These are phyloP conservation scores for Sphaeramia orbicularis DNA, from an alignment of 2,797 vertebrate species.

Conservation along the genomic window DNA sequence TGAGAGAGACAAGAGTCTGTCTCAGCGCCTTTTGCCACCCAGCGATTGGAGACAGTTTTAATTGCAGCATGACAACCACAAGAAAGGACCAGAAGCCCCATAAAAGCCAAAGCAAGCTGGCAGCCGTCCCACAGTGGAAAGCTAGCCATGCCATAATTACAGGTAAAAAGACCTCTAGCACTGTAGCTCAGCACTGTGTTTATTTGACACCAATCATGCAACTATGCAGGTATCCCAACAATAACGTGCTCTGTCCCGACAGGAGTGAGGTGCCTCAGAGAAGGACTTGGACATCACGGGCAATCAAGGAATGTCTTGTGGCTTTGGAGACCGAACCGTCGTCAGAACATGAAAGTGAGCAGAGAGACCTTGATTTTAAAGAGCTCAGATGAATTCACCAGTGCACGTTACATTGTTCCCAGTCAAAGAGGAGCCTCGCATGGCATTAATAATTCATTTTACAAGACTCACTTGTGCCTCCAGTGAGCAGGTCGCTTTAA, in stretches of 20 bases:
- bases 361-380: conserved; percentile 74
- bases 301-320: conserved; percentile 69
- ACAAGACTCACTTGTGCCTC: conserved; percentile 73
- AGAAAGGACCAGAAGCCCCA: conserved; percentile 96
- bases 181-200: conserved; percentile 80
- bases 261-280: conserved; percentile 70
- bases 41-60: conserved; percentile 95
- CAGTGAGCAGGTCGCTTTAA: conserved; percentile 71
- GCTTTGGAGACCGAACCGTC: conserved; percentile 61
- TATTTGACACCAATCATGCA: conserved; percentile 84
- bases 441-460: conserved; percentile 79
- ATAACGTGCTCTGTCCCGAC: conserved; percentile 80
- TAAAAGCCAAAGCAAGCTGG: conserved; percentile 95
- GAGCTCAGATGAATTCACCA: conserved; percentile 65
- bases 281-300: conserved; percentile 76
- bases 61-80: conserved; percentile 97
- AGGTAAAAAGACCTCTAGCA: conserved; percentile 91
- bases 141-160: conserved; percentile 97
- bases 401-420: conserved; percentile 72
- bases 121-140: conserved; percentile 92
- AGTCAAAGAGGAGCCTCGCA: conserved; percentile 66
- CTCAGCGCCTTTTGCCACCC: conserved; percentile 95
- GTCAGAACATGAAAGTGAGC: conserved; percentile 78
- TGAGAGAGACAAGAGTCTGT: conserved; percentile 86
- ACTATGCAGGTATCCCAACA: conserved; percentile 83